Conservation (phyloP, 2,888 invertebrate genomes). For the Andrena fulva region DNA sequence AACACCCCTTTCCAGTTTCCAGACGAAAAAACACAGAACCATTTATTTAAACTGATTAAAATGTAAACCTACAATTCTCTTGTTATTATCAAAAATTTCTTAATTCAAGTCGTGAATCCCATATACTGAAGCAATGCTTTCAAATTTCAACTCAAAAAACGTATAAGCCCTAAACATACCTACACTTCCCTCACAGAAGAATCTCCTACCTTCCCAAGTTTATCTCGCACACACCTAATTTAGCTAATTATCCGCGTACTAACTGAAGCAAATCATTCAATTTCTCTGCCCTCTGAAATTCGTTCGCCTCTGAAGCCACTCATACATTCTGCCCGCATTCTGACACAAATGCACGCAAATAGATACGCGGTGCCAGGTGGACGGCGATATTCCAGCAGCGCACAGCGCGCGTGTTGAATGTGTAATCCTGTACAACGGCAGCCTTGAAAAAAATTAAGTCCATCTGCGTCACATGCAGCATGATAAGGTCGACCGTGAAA, state of each 20-base stretch:
- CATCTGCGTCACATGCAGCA: slow-evolving; percentile 1
- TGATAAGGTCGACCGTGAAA: slow-evolving; percentile 6
- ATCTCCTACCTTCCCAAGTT: neutral
- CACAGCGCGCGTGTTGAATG: neutral
- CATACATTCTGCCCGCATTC: neutral
- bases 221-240: neutral
- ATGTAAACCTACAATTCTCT: too few relatives aligned
- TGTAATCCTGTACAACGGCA: neutral
- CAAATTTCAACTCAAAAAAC: neutral
- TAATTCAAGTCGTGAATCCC: too few relatives aligned
- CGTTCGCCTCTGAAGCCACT: slow-evolving; percentile 1
- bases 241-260: neutral
- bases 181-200: neutral
- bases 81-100: too few relatives aligned
- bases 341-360: slow-evolving; percentile 25
- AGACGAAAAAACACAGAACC: too few relatives aligned
- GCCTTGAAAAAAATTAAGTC: slow-evolving; percentile 20
- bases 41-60: too few relatives aligned
- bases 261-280: neutral
- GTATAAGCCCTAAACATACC: neutral
- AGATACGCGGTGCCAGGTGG: slow-evolving; percentile 21
- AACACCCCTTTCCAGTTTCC: too few relatives aligned
- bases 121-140: too few relatives aligned
- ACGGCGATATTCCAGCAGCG: neutral
- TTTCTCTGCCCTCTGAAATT: slow-evolving; percentile 6